phyloP scores from a whole-genome alignment of 92 coral and sea anemone species.

The Isaurus tuberculatus region DNA sequence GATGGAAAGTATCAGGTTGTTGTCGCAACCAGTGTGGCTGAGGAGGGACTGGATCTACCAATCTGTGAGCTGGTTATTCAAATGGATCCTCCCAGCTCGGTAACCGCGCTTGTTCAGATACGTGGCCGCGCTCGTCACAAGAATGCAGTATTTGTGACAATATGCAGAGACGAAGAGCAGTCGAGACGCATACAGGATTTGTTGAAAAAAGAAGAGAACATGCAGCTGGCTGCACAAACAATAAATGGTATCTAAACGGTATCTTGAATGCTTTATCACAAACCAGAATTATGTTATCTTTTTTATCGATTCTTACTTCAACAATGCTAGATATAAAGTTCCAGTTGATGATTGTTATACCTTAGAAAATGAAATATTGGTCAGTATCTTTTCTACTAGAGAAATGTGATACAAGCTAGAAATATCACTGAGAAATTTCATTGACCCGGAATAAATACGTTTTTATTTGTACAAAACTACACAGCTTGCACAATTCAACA shows the following conservation, averaged over 20 bases:
- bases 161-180: constrained; percentile 79
- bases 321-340: no score
- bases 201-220: constrained; percentile 76
- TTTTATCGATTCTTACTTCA: background rate
- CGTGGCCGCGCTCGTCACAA: constrained; percentile 72
- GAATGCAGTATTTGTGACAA: constrained; percentile 76
- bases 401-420: background rate
- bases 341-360: background rate
- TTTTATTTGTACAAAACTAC: background rate
- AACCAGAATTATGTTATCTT: background rate
- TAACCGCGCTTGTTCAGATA: constrained; percentile 79
- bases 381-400: background rate
- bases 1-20: constrained; percentile 79
- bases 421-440: background rate
- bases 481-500: background rate
- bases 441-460: background rate
- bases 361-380: background rate
- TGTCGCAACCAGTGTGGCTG: constrained; percentile 77
- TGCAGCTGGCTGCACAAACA: constrained; percentile 68
- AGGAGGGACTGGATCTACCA: constrained; percentile 78
- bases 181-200: constrained; percentile 79
- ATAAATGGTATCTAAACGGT: constrained; percentile 38
- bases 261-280: background rate
- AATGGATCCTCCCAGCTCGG: constrained; percentile 85
- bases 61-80: constrained; percentile 78